These are phyloP conservation scores for Eumerus sabulonum DNA, from an alignment of 2,888 invertebrate species.

Conservation along the genomic window DNA sequence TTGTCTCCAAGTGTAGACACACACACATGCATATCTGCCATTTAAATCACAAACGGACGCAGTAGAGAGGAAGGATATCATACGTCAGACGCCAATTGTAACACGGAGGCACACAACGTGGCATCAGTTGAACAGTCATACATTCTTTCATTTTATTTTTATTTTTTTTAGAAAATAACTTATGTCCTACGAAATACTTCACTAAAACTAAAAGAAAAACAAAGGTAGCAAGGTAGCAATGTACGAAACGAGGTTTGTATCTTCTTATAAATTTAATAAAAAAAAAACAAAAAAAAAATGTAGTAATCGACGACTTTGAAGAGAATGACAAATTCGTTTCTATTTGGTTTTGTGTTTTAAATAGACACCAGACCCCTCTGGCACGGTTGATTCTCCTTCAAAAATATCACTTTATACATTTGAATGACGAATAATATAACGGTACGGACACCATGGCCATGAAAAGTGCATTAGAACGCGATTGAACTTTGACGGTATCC, in stretches of 20 bases:
- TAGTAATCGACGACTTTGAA: slow-evolving; percentile 40
- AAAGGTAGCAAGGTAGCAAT: slow-evolving; percentile 57
- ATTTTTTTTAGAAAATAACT: slow-evolving; percentile 65
- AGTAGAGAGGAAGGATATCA: slow-evolving; percentile 43
- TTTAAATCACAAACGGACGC: too few relatives aligned
- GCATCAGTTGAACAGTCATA: slow-evolving; percentile 60
- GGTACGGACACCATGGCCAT: too few relatives aligned
- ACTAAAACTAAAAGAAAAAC: slow-evolving; percentile 67
- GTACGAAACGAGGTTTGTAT: slow-evolving; percentile 48
- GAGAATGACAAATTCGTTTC: slow-evolving; percentile 28
- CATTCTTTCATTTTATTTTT: too few relatives aligned
- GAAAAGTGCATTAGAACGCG: too few relatives aligned
- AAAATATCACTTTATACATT: neutral
- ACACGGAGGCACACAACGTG: slow-evolving; percentile 62
- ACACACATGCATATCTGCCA: neutral
- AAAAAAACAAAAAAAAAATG: too few relatives aligned
- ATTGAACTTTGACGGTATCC: too few relatives aligned
- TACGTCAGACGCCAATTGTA: slow-evolving; percentile 63
- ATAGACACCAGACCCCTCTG: slow-evolving; percentile 5
- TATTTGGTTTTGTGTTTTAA: slow-evolving; percentile 11
- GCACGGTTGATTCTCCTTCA: neutral
- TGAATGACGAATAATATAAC: too few relatives aligned
- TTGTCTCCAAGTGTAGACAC: slow-evolving; percentile 30
- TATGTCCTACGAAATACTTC: slow-evolving; percentile 63
- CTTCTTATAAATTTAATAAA: slow-evolving; percentile 34